Percentiles rank a stretch among this genome's conserved stretches.
Evolutionary conservation across 2,113 vertebrate genomes (phyloP).

Genomic region (Tachysurus fulvidraco): DNA sequence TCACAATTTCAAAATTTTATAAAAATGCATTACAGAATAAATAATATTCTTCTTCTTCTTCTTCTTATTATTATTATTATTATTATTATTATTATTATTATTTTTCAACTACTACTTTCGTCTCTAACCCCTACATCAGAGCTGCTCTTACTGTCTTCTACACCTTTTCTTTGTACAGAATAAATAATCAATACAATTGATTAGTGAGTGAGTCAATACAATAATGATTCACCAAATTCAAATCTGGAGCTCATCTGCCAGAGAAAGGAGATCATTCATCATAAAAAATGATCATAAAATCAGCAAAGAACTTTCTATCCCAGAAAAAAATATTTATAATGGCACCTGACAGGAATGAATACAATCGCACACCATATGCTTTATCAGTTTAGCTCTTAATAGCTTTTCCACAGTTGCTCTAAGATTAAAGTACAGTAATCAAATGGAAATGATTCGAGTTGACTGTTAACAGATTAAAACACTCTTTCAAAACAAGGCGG

Average conservation of each 20-base stretch:
- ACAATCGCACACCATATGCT: constrained; percentile 19
- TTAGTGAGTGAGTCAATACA: background rate
- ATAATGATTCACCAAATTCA: background rate
- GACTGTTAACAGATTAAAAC: background rate
- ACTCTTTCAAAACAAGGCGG: background rate
- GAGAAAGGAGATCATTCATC: background rate
- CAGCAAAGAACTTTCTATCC: constrained; percentile 25
- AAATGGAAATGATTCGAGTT: background rate
- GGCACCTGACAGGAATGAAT: background rate
- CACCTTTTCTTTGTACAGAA: too few relatives aligned
- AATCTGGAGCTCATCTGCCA: background rate
- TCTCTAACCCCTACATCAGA: too few relatives aligned
- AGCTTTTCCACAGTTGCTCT: constrained; percentile 23
- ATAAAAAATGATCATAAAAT: constrained; percentile 34
- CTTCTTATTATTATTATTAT: too few relatives aligned
- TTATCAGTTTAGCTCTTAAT: constrained; percentile 30
- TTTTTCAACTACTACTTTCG: too few relatives aligned
- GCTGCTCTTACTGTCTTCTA: too few relatives aligned
- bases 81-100: too few relatives aligned
- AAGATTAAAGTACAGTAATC: background rate
- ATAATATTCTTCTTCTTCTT: too few relatives aligned
- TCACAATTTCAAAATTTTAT: background rate
- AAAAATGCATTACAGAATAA: background rate
- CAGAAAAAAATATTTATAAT: constrained; percentile 12
- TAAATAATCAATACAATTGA: too few relatives aligned